A percentile compares a stretch with the other conserved stretches of the same genome.
Evolutionary conservation across 2,888 invertebrate species (phyloP).

Genomic region (Chymomyza fuscimana): DNA sequence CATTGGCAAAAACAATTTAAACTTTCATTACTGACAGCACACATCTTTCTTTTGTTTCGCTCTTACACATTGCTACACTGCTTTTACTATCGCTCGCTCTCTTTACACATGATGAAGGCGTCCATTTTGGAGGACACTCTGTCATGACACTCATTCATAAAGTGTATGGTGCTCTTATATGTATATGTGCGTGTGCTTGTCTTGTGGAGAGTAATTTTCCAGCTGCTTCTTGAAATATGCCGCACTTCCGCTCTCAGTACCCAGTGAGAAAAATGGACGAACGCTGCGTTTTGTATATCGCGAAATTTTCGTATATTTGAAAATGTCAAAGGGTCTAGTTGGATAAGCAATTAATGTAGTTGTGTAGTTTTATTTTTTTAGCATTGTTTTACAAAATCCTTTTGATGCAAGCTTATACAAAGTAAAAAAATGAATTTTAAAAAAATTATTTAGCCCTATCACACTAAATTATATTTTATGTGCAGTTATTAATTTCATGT

Average conservation of each 20-base stretch:
- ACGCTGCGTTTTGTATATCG: no score
- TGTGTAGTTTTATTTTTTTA: no score
- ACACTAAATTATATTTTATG: no score
- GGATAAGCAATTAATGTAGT: no score
- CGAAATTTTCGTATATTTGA: no score
- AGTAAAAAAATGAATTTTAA: no score
- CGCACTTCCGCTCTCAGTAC: not conserved
- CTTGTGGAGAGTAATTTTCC: constrained; percentile 59
- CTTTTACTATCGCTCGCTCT: not conserved
- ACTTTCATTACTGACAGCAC: constrained; percentile 59
- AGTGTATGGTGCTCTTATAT: not conserved
- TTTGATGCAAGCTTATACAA: no score
- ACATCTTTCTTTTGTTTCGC: constrained; percentile 12
- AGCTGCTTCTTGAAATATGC: constrained; percentile 49
- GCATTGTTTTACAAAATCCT: no score
- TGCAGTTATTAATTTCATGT: no score
- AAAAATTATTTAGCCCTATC: no score
- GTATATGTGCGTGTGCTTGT: not conserved
- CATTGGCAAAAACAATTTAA: constrained; percentile 62
- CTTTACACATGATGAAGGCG: constrained; percentile 9
- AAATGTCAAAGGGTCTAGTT: no score
- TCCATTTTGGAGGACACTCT: constrained; percentile 61
- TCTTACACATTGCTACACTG: not conserved
- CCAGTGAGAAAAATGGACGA: no score
- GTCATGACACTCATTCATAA: constrained; percentile 72